Conservation (phyloP, 2,113 vertebrate species). For the Agapornis roseicollis region DNA sequence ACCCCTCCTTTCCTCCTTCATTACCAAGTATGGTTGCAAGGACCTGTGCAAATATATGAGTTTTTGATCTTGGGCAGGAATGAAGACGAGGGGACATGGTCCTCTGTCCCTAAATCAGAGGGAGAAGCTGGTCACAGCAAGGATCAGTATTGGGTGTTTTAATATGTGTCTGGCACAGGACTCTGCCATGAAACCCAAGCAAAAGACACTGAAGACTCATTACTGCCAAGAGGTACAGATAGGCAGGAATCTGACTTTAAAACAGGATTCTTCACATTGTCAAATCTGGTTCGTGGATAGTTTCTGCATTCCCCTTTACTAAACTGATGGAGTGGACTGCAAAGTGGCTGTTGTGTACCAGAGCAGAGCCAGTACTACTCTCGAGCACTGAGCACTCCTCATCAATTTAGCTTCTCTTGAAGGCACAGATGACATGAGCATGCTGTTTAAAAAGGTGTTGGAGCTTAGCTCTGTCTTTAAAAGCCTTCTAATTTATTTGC, state of each 20-base stretch:
- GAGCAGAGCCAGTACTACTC: neutral
- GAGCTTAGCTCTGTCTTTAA: neutral
- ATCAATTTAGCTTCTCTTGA: neutral
- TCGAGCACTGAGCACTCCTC: accelerated
- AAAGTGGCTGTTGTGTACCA: neutral
- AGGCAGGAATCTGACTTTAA: neutral
- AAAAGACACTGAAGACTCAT: neutral
- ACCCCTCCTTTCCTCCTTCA: neutral
- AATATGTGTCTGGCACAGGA: neutral
- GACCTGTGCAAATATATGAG: neutral
- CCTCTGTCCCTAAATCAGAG: neutral
- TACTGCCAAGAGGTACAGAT: neutral
- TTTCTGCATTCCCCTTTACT: neutral
- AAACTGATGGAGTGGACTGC: neutral
- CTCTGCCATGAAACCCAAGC: neutral
- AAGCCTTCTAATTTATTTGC: neutral
- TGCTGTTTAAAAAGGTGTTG: neutral
- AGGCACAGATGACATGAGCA: accelerated
- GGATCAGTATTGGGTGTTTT: neutral
- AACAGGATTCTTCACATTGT: neutral
- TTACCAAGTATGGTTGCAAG: neutral
- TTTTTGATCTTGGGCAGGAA: neutral
- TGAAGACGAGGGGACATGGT: neutral
- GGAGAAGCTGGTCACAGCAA: neutral
- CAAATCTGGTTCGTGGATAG: neutral